These are phyloP conservation scores for Metellina segmentata DNA, from an alignment of 2,888 invertebrate species.

Conservation along the genomic window DNA sequence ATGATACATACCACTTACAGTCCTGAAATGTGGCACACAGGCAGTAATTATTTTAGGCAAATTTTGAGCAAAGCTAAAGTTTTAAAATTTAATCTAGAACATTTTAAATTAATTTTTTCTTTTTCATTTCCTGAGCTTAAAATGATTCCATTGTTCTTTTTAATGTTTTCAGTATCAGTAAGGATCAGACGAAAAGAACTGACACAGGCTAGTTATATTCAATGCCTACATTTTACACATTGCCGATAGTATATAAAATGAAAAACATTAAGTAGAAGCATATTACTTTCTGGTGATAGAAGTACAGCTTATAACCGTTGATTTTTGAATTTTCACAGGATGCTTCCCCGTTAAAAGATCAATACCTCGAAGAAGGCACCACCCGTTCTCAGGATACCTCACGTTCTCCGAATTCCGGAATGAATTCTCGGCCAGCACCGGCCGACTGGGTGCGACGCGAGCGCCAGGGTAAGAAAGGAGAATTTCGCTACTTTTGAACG, in stretches of 20 bases:
- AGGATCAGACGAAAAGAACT: no score
- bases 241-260: not conserved
- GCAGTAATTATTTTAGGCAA: no score
- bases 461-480: conserved; percentile 95
- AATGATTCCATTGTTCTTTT: no score
- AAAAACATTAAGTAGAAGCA: not conserved
- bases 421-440: conserved; percentile 59
- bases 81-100: no score
- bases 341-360: conserved; percentile 64
- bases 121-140: no score
- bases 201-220: no score
- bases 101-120: no score
- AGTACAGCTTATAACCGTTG: not conserved
- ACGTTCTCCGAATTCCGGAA: conserved; percentile 58
- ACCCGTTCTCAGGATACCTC: conserved; percentile 62
- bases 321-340: conserved; percentile 39
- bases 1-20: no score
- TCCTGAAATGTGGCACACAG: no score
- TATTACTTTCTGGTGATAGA: not conserved
- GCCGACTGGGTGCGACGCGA: conserved; percentile 94
- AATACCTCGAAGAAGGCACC: conserved; percentile 63
- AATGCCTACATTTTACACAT: not conserved
- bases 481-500: conserved; percentile 92
- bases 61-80: no score
- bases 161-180: no score